Conservation (phyloP, 2,113 vertebrate species). For the Solea solea region DNA sequence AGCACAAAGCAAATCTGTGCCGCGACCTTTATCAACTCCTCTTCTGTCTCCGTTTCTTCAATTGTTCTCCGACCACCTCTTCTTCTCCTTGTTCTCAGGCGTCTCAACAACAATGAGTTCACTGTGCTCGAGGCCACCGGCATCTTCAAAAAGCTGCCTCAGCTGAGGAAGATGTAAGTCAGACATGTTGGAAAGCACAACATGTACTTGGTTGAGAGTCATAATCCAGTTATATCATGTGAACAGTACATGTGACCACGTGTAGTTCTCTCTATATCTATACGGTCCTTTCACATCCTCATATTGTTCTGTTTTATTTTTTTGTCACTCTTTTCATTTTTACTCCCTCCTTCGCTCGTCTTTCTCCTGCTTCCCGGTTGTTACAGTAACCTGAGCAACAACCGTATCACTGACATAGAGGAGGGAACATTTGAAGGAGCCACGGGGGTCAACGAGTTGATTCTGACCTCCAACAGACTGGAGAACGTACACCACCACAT, state of each 20-base stretch:
- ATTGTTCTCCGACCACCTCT: slow-evolving; percentile 25
- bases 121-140: slow-evolving; percentile 96
- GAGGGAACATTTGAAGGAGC: slow-evolving; percentile 97
- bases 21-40: slow-evolving; percentile 5
- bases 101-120: slow-evolving; percentile 98
- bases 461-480: slow-evolving; percentile 94
- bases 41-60: slow-evolving; percentile 1
- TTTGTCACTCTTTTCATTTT: neutral
- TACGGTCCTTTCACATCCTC: too few species aligned
- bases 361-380: neutral
- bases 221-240: slow-evolving; percentile 15
- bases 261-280: slow-evolving; percentile 21
- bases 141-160: slow-evolving; percentile 97
- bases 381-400: slow-evolving; percentile 95
- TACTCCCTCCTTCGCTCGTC: slow-evolving; percentile 11
- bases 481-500: slow-evolving; percentile 93
- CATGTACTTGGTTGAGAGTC: slow-evolving; percentile 18
- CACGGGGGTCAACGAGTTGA: slow-evolving; percentile 92
- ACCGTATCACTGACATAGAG: slow-evolving; percentile 98
- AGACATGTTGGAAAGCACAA: slow-evolving; percentile 29
- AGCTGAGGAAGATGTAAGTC: slow-evolving; percentile 97
- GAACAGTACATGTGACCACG: slow-evolving; percentile 1
- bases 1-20: slow-evolving; percentile 18
- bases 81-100: slow-evolving; percentile 74
- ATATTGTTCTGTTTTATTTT: neutral